phyloP scores from a whole-genome alignment of 2,888 invertebrate genomes.

The Dinocampus coccinellae region DNA sequence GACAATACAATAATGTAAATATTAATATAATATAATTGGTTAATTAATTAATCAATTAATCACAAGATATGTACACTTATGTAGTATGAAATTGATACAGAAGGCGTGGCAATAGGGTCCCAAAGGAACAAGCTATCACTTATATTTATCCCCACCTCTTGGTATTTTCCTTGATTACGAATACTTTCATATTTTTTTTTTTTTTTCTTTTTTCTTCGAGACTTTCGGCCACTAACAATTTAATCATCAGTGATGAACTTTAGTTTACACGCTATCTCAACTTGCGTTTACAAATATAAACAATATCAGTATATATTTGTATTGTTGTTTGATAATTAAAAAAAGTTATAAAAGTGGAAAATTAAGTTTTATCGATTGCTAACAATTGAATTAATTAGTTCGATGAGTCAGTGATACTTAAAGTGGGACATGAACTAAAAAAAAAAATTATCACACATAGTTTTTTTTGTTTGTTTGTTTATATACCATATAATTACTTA shows the following conservation, averaged over 20 bases:
- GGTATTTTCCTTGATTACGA: neutral
- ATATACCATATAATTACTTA: neutral
- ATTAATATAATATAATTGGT: neutral
- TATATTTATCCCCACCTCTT: neutral
- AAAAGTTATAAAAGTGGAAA: no score
- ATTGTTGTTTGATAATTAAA: neutral
- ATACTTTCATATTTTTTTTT: neutral
- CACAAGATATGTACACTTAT: neutral
- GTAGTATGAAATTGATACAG: neutral
- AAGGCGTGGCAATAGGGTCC: neutral
- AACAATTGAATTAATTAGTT: neutral
- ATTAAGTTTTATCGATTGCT: neutral
- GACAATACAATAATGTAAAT: neutral
- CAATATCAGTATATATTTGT: neutral
- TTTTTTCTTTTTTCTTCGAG: neutral
- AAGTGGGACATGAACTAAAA: neutral
- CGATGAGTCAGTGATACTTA: neutral
- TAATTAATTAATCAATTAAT: slow-evolving; percentile 1
- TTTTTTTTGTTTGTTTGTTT: no score
- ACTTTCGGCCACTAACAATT: neutral
- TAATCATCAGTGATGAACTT: neutral
- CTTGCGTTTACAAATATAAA: neutral
- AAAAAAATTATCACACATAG: neutral
- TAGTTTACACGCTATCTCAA: neutral
- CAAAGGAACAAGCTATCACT: neutral